phyloP scores from a whole-genome alignment of 2,888 invertebrate species.

The Amphipoea oculea region DNA sequence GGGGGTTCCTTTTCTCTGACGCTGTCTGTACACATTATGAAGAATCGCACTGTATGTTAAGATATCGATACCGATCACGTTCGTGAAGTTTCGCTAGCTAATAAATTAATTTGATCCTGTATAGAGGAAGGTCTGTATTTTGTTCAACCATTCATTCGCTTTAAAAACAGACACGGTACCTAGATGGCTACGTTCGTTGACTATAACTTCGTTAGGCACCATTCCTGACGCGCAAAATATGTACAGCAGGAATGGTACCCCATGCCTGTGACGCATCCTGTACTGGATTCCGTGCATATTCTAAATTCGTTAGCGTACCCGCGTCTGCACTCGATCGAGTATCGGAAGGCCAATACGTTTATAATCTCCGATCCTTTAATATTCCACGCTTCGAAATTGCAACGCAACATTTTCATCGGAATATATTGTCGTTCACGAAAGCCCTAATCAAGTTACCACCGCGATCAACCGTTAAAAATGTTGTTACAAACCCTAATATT shows the following conservation, averaged over 20 bases:
- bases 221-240: background rate
- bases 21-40: too few species aligned
- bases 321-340: background rate
- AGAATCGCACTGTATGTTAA: too few species aligned
- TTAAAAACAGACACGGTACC: background rate
- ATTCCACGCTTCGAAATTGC: too few species aligned
- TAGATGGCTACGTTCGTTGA: background rate
- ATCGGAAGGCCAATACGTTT: background rate
- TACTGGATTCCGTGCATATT: background rate
- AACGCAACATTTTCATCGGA: too few species aligned
- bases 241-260: background rate
- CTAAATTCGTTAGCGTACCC: background rate
- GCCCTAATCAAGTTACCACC: slow-evolving; percentile 6
- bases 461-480: background rate
- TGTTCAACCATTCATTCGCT: background rate
- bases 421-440: background rate
- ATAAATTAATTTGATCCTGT: too few species aligned
- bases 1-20: too few species aligned
- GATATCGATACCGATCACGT: too few species aligned
- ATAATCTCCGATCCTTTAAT: too few species aligned
- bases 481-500: slow-evolving; percentile 14
- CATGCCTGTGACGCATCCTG: background rate
- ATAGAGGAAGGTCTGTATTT: too few species aligned
- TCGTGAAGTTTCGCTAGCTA: too few species aligned
- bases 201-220: background rate